Percentiles rank a stretch among this genome's conserved stretches.
Evolutionary conservation across 2,113 vertebrate genomes (phyloP).

Genomic region (Tyto alba): DNA sequence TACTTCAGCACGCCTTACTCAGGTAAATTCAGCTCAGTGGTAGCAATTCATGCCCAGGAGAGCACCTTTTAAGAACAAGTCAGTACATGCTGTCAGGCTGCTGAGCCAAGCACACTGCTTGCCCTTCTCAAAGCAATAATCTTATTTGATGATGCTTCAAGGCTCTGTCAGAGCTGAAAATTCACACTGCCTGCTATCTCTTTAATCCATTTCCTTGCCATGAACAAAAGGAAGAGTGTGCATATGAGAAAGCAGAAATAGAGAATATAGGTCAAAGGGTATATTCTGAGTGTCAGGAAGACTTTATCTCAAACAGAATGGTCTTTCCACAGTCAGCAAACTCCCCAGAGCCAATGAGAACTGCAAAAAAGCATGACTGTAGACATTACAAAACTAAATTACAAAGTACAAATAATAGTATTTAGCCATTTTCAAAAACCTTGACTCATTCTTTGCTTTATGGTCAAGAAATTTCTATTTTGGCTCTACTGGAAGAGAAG

Average conservation of each 20-base stretch:
- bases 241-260: conserved; percentile 26
- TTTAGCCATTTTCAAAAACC: background rate
- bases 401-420: background rate
- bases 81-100: background rate
- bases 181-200: background rate
- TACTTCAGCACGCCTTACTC: background rate
- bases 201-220: conserved; percentile 25
- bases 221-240: conserved; percentile 22
- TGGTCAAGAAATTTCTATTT: background rate
- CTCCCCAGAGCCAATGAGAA: background rate
- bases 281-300: conserved; percentile 20
- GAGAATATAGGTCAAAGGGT: conserved; percentile 18
- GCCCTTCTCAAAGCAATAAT: conserved; percentile 1
- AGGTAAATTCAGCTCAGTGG: background rate
- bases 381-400: background rate
- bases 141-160: conserved; percentile 7
- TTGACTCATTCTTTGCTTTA: background rate
- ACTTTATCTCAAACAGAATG: conserved; percentile 28
- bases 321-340: conserved; percentile 27
- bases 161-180: background rate
- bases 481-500: background rate
- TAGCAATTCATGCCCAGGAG: background rate
- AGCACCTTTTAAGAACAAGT: background rate
- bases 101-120: background rate
- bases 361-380: background rate